Conservation (phyloP, 2,113 vertebrate species). For the Corvus moneduloides region DNA sequence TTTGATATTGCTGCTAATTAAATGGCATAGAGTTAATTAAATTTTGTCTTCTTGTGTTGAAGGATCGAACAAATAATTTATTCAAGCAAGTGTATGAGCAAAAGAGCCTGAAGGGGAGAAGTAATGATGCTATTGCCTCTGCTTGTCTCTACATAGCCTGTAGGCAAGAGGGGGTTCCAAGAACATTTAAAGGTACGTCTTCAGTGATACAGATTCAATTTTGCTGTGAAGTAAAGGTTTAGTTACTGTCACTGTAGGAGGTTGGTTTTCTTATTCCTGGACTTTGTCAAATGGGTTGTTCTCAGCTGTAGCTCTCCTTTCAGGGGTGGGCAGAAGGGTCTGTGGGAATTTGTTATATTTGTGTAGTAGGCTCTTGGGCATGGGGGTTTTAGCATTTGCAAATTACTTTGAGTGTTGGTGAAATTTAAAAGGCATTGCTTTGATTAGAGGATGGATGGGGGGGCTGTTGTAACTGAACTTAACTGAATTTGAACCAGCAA, state of each 20-base stretch:
- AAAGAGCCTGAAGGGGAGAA: slow-evolving; percentile 97
- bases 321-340: background rate
- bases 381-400: background rate
- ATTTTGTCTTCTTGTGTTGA: slow-evolving; percentile 69
- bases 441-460: background rate
- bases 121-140: slow-evolving; percentile 97
- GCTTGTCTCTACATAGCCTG: slow-evolving; percentile 99
- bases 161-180: slow-evolving; percentile 95
- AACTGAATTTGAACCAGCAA: background rate
- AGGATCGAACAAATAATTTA: slow-evolving; percentile 99
- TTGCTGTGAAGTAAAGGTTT: background rate
- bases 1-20: slow-evolving; percentile 76
- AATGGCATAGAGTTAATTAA: slow-evolving; percentile 74
- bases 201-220: background rate
- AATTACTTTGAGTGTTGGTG: background rate
- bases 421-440: background rate
- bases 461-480: background rate
- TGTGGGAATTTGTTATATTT: background rate
- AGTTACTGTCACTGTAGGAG: background rate
- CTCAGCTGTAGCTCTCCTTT: background rate
- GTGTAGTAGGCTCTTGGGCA: background rate
- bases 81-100: slow-evolving; percentile 99
- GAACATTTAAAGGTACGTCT: slow-evolving; percentile 94
- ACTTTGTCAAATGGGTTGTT: background rate
- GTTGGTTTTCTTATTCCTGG: background rate